A percentile compares a stretch with the other conserved stretches of the same genome.
phyloP scores from a whole-genome alignment of 2,888 invertebrate species.

The Eupeodes latifasciatus region DNA sequence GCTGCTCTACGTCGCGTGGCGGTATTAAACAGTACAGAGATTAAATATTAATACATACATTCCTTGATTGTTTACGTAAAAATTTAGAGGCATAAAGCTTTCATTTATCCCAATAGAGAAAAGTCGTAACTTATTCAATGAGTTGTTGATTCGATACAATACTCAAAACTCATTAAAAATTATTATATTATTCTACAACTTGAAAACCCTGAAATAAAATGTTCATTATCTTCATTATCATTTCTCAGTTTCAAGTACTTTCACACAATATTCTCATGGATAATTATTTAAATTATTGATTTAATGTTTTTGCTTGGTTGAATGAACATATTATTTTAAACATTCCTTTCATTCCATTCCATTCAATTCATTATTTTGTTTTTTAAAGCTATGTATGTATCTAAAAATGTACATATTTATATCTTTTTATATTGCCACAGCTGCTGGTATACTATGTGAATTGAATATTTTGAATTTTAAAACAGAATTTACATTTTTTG shows the following conservation, averaged over 20 bases:
- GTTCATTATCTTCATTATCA: background rate
- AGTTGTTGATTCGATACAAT: too few species aligned
- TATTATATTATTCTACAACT: background rate
- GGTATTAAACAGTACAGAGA: too few species aligned
- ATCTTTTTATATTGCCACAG: background rate
- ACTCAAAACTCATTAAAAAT: too few species aligned
- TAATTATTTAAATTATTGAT: background rate
- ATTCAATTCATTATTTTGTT: background rate
- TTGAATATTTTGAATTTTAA: background rate
- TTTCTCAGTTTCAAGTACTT: background rate
- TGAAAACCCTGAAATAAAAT: background rate
- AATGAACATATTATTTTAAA: constrained; percentile 19
- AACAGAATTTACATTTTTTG: constrained; percentile 30
- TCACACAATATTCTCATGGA: background rate
- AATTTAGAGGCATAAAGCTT: too few species aligned
- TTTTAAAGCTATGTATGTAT: background rate
- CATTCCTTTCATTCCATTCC: constrained; percentile 30
- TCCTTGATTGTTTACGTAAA: too few species aligned
- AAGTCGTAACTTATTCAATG: too few species aligned
- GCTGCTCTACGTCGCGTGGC: too few species aligned
- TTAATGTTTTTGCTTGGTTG: background rate
- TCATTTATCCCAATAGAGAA: too few species aligned
- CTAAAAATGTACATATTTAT: background rate
- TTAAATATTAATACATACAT: too few species aligned
- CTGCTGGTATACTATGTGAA: background rate